phyloP scores from a whole-genome alignment of 2,113 vertebrate genomes.

The Hyperoodon ampullatus region DNA sequence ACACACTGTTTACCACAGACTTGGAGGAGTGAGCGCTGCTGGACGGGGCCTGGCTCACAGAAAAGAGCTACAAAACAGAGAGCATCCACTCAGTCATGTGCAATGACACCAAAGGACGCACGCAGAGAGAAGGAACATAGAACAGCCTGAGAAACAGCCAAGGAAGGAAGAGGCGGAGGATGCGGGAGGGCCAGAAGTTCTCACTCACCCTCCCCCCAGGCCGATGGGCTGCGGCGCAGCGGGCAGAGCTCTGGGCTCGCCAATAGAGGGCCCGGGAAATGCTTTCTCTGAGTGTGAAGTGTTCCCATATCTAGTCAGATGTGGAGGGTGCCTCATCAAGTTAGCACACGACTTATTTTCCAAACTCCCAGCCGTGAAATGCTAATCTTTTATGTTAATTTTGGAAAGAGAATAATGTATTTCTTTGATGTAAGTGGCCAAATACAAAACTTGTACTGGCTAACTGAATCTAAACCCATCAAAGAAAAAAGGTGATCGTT shows the following conservation, averaged over 20 bases:
- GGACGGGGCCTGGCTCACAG: slow-evolving; percentile 87
- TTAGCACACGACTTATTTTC: neutral
- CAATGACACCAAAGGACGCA: neutral
- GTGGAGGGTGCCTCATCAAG: neutral
- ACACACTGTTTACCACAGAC: slow-evolving; percentile 89
- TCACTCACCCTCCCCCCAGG: neutral
- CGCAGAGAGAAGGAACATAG: neutral
- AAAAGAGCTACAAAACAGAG: slow-evolving; percentile 91
- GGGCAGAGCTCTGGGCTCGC: neutral
- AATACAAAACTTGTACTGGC: slow-evolving; percentile 17
- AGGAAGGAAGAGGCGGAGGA: neutral
- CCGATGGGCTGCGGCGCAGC: neutral
- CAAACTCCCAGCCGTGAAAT: neutral
- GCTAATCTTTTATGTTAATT: neutral
- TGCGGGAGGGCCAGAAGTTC: neutral
- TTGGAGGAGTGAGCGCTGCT: slow-evolving; percentile 90
- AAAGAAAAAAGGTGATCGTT: slow-evolving; percentile 31
- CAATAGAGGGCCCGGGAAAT: neutral
- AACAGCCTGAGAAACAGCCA: neutral
- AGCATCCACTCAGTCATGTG: slow-evolving; percentile 65
- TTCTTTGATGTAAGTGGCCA: neutral
- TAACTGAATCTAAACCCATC: neutral
- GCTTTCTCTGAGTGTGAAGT: neutral
- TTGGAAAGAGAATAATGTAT: neutral
- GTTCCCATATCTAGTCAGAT: neutral